Evolutionary conservation across 1,140 invertebrate species (phyloP).

Genomic region (Saccostrea glomerata): DNA sequence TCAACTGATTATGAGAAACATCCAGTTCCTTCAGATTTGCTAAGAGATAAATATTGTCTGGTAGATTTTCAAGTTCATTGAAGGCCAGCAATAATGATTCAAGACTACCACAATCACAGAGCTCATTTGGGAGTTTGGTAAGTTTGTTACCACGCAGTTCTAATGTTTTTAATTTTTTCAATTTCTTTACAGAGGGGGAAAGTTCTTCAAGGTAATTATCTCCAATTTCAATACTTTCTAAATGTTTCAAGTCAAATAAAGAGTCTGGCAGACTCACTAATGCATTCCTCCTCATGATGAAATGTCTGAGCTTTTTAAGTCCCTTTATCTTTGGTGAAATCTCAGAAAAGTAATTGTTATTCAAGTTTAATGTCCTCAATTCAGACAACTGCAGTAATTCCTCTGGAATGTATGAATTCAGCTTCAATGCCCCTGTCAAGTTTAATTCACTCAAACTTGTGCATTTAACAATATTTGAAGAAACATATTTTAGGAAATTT

Average conservation of each 20-base stretch:
- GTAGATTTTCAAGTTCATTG: slow-evolving; percentile 68
- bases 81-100: slow-evolving; percentile 62
- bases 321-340: slow-evolving; percentile 70
- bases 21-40: slow-evolving; percentile 66
- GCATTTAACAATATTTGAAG: slow-evolving; percentile 67
- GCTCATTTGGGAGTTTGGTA: slow-evolving; percentile 67
- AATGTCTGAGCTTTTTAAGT: slow-evolving; percentile 68
- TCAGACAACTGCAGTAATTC: slow-evolving; percentile 70
- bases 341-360: slow-evolving; percentile 74
- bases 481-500: slow-evolving; percentile 71
- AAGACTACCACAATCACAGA: slow-evolving; percentile 66
- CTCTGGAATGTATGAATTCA: slow-evolving; percentile 70
- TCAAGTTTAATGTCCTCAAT: slow-evolving; percentile 70
- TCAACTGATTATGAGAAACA: slow-evolving; percentile 73
- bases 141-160: slow-evolving; percentile 70
- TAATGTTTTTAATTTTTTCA: slow-evolving; percentile 67
- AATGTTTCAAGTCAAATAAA: slow-evolving; percentile 70
- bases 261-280: slow-evolving; percentile 70
- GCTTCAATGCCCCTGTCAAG: slow-evolving; percentile 71
- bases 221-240: slow-evolving; percentile 72
- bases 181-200: slow-evolving; percentile 62
- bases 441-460: slow-evolving; percentile 65
- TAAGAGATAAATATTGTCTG: slow-evolving; percentile 69
- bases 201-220: slow-evolving; percentile 74
- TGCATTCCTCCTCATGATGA: slow-evolving; percentile 73